Conservation (phyloP, 2,797 vertebrate genomes). For the Falco novaeseelandiae region DNA sequence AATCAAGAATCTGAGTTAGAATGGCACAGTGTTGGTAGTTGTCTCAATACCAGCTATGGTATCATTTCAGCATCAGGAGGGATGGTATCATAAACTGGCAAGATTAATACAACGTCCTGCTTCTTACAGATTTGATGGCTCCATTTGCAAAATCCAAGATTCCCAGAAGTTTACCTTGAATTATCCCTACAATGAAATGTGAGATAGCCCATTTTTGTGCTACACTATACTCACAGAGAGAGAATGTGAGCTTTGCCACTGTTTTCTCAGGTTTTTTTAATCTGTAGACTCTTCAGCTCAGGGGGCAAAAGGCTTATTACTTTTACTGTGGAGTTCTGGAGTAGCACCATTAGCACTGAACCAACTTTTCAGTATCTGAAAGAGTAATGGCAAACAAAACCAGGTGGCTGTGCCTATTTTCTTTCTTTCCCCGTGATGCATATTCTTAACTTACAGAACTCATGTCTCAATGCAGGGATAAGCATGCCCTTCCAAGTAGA, state of each 20-base stretch:
- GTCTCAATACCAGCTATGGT: not conserved
- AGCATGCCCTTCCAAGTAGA: not conserved
- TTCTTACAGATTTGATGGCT: not conserved
- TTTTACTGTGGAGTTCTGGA: not conserved
- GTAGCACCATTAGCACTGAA: not conserved
- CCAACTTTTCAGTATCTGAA: not conserved
- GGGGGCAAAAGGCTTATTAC: not conserved
- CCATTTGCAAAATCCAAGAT: not conserved
- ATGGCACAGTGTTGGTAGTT: not conserved
- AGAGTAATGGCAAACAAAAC: constrained; percentile 15
- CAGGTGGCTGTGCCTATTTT: not conserved
- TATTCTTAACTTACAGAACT: not conserved
- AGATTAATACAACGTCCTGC: not conserved
- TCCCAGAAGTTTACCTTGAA: not conserved
- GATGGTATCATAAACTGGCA: not conserved
- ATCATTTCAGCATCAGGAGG: not conserved
- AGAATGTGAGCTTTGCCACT: not conserved
- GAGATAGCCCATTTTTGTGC: not conserved
- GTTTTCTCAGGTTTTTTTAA: not conserved
- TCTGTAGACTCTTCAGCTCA: not conserved
- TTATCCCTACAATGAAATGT: not conserved
- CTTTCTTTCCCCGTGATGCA: not conserved
- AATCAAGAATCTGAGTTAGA: not conserved
- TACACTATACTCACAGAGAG: not conserved
- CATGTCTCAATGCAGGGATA: not conserved